These are phyloP conservation scores for Stegodyphus mimosarum DNA, from an alignment of 1,140 invertebrate species.

Conservation along the genomic window DNA sequence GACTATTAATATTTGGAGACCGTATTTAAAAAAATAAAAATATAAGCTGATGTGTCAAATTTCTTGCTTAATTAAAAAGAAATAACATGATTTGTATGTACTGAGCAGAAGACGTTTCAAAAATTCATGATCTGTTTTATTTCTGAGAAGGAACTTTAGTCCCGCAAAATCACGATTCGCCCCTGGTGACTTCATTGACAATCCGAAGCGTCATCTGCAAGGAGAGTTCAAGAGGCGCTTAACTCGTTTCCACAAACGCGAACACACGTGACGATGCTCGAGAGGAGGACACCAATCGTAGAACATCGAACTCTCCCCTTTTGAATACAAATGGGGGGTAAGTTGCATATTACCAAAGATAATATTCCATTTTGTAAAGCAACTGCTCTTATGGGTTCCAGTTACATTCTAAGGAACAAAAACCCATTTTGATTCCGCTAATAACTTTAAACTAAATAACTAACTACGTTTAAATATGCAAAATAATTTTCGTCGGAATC, in stretches of 20 bases:
- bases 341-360: background rate
- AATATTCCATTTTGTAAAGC: too few relatives aligned
- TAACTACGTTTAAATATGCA: too few relatives aligned
- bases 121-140: constrained; percentile 1
- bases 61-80: background rate
- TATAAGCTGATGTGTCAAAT: background rate
- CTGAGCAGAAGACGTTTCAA: background rate
- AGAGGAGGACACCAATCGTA: constrained; percentile 5
- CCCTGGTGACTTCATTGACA: too few relatives aligned
- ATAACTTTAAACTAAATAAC: too few relatives aligned
- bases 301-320: constrained; percentile 16
- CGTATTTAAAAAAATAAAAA: too few relatives aligned
- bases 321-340: background rate
- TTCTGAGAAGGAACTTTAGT: background rate
- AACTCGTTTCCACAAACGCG: background rate
- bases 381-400: too few relatives aligned
- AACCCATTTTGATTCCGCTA: too few relatives aligned
- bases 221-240: constrained; percentile 13
- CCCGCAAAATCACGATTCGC: too few relatives aligned
- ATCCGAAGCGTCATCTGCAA: constrained; percentile 1
- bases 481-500: too few relatives aligned
- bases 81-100: background rate
- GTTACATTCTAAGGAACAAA: too few relatives aligned
- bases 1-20: too few relatives aligned
- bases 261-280: background rate